phyloP scores from a whole-genome alignment of 2,888 invertebrate genomes.

The Myopa tessellatipennis region DNA sequence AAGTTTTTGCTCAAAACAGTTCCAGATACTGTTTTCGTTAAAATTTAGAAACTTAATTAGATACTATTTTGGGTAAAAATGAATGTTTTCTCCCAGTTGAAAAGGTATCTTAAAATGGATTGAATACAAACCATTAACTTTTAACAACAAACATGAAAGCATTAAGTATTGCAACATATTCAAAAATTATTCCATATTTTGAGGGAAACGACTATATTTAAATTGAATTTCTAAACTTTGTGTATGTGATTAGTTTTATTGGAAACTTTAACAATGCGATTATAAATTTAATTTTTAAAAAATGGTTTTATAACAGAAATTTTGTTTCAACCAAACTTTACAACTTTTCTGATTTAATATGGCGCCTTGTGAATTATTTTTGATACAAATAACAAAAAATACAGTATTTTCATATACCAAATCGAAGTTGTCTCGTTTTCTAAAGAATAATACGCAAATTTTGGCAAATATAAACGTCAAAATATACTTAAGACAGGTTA shows the following conservation, averaged over 20 bases:
- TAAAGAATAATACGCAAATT: neutral
- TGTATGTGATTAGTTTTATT: neutral
- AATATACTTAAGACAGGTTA: conserved; percentile 3
- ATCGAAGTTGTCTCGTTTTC: neutral
- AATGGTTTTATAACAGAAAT: neutral
- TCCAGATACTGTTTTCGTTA: neutral
- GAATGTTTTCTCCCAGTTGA: too few species aligned
- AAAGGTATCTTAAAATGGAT: too few species aligned
- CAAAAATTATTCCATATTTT: too few species aligned
- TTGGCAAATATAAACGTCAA: neutral
- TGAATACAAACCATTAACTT: too few species aligned
- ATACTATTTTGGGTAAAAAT: too few species aligned
- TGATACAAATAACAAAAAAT: neutral
- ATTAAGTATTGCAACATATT: neutral
- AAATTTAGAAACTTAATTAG: neutral
- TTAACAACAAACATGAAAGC: too few species aligned
- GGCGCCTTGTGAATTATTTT: conserved; percentile 11
- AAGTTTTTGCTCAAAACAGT: too few species aligned
- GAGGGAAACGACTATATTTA: neutral
- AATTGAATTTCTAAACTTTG: neutral
- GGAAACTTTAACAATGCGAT: neutral
- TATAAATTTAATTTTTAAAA: conserved; percentile 11
- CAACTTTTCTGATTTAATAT: conserved; percentile 11
- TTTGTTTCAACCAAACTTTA: neutral
- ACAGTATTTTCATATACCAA: neutral